Evolutionary conservation across 1,140 invertebrate species (phyloP).

Genomic region (Drosophila suzukii): DNA sequence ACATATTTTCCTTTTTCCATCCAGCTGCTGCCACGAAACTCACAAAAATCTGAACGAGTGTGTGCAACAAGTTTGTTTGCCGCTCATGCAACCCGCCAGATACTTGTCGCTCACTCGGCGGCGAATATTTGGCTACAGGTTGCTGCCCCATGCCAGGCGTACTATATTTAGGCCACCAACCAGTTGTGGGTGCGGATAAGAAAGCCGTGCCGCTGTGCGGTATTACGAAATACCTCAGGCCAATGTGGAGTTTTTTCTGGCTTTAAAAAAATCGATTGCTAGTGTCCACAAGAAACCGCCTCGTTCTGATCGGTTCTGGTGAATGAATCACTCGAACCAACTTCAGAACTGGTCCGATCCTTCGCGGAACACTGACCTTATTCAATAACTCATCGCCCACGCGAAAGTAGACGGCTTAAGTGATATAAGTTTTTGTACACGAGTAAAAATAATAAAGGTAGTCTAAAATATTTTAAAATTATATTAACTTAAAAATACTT

Average conservation of each 20-base stretch:
- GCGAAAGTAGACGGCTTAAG: conserved; percentile 10
- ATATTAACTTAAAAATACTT: not conserved
- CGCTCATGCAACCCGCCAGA: conserved; percentile 53
- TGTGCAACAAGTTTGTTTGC: conserved; percentile 56
- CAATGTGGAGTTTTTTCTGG: not conserved
- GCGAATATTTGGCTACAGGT: conserved; percentile 47
- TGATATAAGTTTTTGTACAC: conserved; percentile 20
- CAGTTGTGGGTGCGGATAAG: conserved; percentile 58
- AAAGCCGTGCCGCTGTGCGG: conserved; percentile 19
- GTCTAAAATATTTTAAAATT: not conserved
- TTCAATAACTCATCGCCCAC: conserved; percentile 61
- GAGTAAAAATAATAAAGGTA: conserved; percentile 17
- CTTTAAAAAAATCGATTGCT: conserved; percentile 11
- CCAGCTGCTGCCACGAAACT: conserved; percentile 8
- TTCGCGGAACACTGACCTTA: conserved; percentile 65
- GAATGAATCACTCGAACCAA: conserved; percentile 23
- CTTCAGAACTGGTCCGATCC: conserved; percentile 10
- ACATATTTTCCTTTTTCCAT: conserved; percentile 1
- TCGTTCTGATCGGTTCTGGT: conserved; percentile 28
- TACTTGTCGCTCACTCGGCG: conserved; percentile 47
- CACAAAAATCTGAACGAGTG: conserved; percentile 37
- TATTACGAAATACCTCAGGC: conserved; percentile 37
- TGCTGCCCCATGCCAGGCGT: conserved; percentile 15
- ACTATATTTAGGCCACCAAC: conserved; percentile 58
- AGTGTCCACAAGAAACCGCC: conserved; percentile 2